phyloP scores from a whole-genome alignment of 1,140 invertebrate genomes.

The Mactra quadrangularis region DNA sequence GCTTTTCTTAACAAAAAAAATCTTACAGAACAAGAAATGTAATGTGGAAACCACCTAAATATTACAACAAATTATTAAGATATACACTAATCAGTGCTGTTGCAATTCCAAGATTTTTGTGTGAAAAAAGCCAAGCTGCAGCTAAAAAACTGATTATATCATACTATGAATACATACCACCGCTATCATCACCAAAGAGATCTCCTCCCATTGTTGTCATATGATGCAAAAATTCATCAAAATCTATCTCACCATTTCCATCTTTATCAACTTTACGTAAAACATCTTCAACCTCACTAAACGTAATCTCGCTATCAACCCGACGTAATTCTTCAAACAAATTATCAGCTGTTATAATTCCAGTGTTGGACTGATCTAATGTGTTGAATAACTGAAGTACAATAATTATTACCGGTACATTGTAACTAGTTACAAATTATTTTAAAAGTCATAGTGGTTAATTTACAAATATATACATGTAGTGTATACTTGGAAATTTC shows the following conservation, averaged over 20 bases:
- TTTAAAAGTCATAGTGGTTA: not conserved
- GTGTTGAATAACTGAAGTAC: conserved; percentile 68
- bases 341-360: conserved; percentile 74
- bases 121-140: too few relatives aligned
- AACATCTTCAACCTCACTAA: conserved; percentile 78
- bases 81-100: too few relatives aligned
- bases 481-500: not conserved
- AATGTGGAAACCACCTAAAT: too few relatives aligned
- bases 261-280: conserved; percentile 80
- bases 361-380: conserved; percentile 73
- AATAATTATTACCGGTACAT: too few relatives aligned
- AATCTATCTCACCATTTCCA: conserved; percentile 80
- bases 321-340: conserved; percentile 77
- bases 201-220: conserved; percentile 67
- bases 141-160: too few relatives aligned
- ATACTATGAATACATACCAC: not conserved
- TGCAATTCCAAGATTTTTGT: too few relatives aligned
- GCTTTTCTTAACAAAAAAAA: too few relatives aligned
- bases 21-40: too few relatives aligned
- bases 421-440: not conserved
- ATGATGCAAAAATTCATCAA: conserved; percentile 76
- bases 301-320: conserved; percentile 78
- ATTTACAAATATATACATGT: not conserved
- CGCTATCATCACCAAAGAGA: conserved; percentile 19
- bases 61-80: too few relatives aligned